phyloP scores from a whole-genome alignment of 2,113 vertebrate species.

The Ceyx cyanopectus region DNA sequence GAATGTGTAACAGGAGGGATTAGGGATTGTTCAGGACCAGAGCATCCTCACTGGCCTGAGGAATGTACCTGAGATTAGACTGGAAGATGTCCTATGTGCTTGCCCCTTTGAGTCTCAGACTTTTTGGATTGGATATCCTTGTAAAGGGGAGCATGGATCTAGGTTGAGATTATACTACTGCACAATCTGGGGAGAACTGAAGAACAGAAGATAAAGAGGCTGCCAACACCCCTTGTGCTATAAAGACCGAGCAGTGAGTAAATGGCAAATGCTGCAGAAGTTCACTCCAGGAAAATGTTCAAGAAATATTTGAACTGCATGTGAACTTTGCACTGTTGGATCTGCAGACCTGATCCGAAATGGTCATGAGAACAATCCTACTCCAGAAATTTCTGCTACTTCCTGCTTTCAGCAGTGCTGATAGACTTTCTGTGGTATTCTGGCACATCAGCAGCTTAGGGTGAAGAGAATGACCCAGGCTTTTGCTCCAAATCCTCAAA shows the following conservation, averaged over 20 bases:
- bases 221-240: neutral
- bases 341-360: neutral
- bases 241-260: neutral
- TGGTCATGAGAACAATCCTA: rapidly evolving
- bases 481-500: neutral
- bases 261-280: neutral
- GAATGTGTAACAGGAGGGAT: neutral
- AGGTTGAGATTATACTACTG: neutral
- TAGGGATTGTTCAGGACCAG: neutral
- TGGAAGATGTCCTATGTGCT: neutral
- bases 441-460: neutral
- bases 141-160: neutral
- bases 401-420: neutral
- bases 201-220: neutral
- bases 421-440: neutral
- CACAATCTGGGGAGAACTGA: neutral
- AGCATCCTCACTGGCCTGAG: neutral
- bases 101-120: neutral
- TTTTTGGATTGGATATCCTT: neutral
- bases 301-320: neutral
- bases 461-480: neutral
- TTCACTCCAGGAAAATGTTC: neutral
- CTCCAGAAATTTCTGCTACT: conserved; percentile 12
- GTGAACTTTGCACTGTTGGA: neutral
- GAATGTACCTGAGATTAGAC: neutral